Evolutionary conservation across 2,113 vertebrate species (phyloP).

Genomic region (Micromys minutus): DNA sequence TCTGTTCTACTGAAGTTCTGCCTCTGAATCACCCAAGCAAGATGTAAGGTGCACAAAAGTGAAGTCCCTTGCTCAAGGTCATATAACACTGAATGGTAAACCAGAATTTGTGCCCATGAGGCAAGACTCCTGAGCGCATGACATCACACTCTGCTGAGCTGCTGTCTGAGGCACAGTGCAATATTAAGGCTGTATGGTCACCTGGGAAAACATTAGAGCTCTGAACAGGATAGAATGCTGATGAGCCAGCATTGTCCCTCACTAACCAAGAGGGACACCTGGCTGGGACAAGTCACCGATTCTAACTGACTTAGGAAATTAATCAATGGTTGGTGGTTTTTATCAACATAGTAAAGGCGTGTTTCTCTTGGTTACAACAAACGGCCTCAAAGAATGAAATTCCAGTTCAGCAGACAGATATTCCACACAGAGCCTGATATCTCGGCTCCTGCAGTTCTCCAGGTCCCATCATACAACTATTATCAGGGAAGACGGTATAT

Average conservation of each 20-base stretch:
- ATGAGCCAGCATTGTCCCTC: background rate
- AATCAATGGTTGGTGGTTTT: background rate
- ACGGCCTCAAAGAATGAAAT: conserved; percentile 28
- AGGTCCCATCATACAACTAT: conserved; percentile 24
- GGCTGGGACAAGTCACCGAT: background rate
- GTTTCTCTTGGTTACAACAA: background rate
- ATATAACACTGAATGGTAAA: background rate
- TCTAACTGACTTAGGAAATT: background rate
- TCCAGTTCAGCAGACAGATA: conserved; percentile 18
- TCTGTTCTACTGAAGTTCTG: background rate
- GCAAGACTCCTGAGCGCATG: background rate
- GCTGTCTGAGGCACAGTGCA: background rate
- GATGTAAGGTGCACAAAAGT: conserved; percentile 22
- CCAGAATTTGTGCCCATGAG: background rate
- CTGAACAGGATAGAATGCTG: background rate
- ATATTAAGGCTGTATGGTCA: background rate
- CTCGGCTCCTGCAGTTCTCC: conserved; percentile 19
- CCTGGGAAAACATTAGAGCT: background rate
- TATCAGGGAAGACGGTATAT: background rate
- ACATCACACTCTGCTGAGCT: background rate
- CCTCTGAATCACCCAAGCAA: background rate
- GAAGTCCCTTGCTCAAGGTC: conserved; percentile 23
- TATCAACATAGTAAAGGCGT: background rate
- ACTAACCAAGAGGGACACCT: conserved; percentile 8
- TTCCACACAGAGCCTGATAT: background rate